phyloP scores from a whole-genome alignment of 2,797 vertebrate species.

The Poeciliopsis presidionis region DNA sequence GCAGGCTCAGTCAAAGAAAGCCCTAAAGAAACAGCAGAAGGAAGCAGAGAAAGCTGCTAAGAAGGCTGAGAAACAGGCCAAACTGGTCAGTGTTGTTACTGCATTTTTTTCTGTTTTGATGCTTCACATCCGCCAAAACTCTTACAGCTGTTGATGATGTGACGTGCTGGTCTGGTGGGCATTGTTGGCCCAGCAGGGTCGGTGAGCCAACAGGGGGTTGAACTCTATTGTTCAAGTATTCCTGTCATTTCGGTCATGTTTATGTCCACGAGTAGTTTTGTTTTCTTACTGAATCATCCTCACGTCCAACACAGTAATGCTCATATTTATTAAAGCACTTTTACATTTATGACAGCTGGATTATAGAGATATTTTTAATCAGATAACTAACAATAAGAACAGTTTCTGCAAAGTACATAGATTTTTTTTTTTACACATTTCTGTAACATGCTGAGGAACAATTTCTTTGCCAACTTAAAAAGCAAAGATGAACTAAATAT shows the following conservation, averaged over 20 bases:
- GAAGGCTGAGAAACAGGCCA: constrained; percentile 87
- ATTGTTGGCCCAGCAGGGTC: constrained; percentile 57
- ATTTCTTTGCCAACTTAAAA: background rate
- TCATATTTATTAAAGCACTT: background rate
- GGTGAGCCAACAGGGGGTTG: constrained; percentile 34
- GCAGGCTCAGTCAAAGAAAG: constrained; percentile 86
- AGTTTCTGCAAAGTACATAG: background rate
- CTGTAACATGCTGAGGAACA: background rate
- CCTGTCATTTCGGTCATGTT: constrained; percentile 74
- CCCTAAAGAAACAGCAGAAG: constrained; percentile 86
- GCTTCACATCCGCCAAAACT: constrained; percentile 50
- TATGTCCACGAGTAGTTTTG: constrained; percentile 63
- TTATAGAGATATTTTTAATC: background rate
- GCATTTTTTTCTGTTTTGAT: constrained; percentile 42
- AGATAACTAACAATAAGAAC: background rate
- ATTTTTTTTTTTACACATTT: background rate
- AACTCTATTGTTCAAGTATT: constrained; percentile 78
- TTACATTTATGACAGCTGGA: background rate
- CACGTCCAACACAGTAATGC: background rate
- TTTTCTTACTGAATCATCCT: constrained; percentile 54
- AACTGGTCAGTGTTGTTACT: constrained; percentile 73
- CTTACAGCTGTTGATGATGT: constrained; percentile 64
- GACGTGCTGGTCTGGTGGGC: constrained; percentile 50
- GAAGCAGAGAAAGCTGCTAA: constrained; percentile 86
- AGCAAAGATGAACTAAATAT: background rate